Conservation (phyloP, 2,797 vertebrate genomes). For the Rhadinocentrus ornatus region DNA sequence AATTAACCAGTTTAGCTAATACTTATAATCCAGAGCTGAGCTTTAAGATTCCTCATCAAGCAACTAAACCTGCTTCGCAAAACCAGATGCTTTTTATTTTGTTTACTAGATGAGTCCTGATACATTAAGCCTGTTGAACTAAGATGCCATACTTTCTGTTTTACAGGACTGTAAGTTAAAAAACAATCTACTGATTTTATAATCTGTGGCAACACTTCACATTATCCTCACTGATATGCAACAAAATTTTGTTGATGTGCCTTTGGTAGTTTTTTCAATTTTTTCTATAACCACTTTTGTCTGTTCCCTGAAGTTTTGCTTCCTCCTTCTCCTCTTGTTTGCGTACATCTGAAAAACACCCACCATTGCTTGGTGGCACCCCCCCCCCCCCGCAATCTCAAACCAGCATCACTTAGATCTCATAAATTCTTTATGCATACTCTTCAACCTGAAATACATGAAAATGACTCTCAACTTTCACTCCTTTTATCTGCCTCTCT, state of each 20-base stretch:
- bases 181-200: too few relatives aligned
- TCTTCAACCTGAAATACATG: conserved; percentile 54
- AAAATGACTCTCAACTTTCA: conserved; percentile 18
- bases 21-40: too few relatives aligned
- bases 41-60: too few relatives aligned
- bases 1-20: too few relatives aligned
- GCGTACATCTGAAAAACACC: conserved; percentile 17
- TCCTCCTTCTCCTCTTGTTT: conserved; percentile 10
- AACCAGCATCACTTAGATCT: conserved; percentile 63
- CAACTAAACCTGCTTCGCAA: too few relatives aligned
- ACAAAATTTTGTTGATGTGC: neutral
- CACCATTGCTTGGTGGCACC: conserved; percentile 27
- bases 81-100: too few relatives aligned
- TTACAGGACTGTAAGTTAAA: too few relatives aligned
- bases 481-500: conserved; percentile 19
- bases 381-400: conserved; percentile 54
- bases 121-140: too few relatives aligned
- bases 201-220: too few relatives aligned
- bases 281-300: conserved; percentile 10
- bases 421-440: conserved; percentile 64
- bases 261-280: conserved; percentile 12
- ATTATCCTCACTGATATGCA: conserved; percentile 2
- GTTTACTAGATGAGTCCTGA: too few relatives aligned
- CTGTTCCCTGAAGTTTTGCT: conserved; percentile 2
- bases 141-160: too few relatives aligned